Evolutionary conservation across 1,140 invertebrate species (phyloP), one percentile per base, ranked within the genome.

Genomic region (Samia ricini): DNA sequence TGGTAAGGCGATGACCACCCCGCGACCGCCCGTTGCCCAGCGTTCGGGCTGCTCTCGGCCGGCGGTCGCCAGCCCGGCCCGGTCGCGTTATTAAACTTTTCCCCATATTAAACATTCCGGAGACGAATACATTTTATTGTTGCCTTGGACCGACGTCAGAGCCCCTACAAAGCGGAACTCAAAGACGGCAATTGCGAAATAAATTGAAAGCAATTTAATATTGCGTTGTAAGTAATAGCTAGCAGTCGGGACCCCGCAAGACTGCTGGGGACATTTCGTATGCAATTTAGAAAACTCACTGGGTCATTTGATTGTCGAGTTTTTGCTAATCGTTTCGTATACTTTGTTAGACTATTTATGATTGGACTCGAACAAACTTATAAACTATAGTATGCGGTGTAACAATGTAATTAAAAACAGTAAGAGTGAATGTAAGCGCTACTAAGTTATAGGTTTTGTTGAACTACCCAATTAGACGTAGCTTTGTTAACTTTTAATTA

Each of bases 111-210:
- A 88, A 89, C 87, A 89, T 89, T 89, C 87, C 87, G 83, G 87
- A 87, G 87, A 89, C 87, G 87, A 89, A 89, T 89, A 89, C 87
- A 89, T 89, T 89, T 89, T 89, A 89, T 89, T 89, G 87, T 89
- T 89, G 87, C 83, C 84, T 87, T 83, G 85, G 83, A 88, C 85
- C 87, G 85, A 82, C 87, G 85, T 89, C 87, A 85, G 85, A 87
- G 83, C 83, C 83, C 83, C 83, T 85, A 88, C 83, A 89, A 89
- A 89, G 87, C 87, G 87, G 88, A 89, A 89, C 87, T 88, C 87
- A 89, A 89, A 89, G 87, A 89, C 87, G 87, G 87, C 87, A 87
- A 89, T 88, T 85, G 87, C 87, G 85, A 89, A 89, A 89, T 89
- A 89, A 88, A 88, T 89, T 88, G 87, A 88, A 89, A 88, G 87